These are phyloP conservation scores for Phymanthus crucifer DNA, from an alignment of 92 coral and sea anemone genomes.

Conservation along the genomic window DNA sequence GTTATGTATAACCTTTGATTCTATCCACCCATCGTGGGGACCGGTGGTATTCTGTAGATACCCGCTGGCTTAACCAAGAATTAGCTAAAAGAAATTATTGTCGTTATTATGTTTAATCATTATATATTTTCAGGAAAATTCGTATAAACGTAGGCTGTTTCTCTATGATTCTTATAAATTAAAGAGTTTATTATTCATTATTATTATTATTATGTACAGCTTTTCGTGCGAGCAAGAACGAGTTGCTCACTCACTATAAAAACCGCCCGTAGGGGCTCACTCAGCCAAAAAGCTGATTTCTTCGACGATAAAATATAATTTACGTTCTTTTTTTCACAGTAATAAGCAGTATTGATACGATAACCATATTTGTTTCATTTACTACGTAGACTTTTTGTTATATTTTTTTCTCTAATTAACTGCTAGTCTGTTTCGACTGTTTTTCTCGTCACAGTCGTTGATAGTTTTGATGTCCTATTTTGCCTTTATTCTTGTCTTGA, in stretches of 20 bases:
- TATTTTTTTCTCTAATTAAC: neutral
- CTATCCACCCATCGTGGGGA: too few species aligned
- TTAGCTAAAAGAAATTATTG: too few species aligned
- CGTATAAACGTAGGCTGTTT: neutral
- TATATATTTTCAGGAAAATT: neutral
- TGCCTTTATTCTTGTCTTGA: neutral
- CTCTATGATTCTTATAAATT: neutral
- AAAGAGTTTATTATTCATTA: neutral
- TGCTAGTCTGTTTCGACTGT: neutral
- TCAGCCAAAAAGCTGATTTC: neutral
- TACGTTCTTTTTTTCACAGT: neutral
- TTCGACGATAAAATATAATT: constrained; percentile 1
- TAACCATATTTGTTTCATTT: neutral
- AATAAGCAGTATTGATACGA: neutral
- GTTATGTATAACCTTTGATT: too few species aligned
- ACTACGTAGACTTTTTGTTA: neutral
- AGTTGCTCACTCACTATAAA: neutral
- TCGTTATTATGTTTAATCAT: too few species aligned
- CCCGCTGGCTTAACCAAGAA: too few species aligned
- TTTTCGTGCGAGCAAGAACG: neutral
- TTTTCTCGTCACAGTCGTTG: constrained; percentile 3
- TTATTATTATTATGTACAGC: neutral
- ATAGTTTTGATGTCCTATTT: neutral
- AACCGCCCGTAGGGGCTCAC: neutral
- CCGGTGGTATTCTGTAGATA: too few species aligned